Evolutionary conservation across 2,113 vertebrate genomes (phyloP).

Genomic region (Micronycteris hirsuta): DNA sequence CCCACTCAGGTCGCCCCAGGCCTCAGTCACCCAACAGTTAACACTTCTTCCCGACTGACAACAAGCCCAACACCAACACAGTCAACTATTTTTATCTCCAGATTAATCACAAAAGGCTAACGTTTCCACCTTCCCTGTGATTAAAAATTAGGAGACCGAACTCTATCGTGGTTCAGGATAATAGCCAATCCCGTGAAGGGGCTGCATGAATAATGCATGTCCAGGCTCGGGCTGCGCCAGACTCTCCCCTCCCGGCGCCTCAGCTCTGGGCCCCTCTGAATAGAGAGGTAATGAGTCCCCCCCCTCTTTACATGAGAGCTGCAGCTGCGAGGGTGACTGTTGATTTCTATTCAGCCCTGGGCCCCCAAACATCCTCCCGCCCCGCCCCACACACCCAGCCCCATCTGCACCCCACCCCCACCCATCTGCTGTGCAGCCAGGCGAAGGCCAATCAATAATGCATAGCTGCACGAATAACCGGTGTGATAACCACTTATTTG

Average conservation of each 20-base stretch:
- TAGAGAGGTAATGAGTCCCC: constrained; percentile 58
- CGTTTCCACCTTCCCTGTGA: constrained; percentile 69
- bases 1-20: not conserved
- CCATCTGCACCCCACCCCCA: constrained; percentile 50
- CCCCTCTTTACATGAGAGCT: constrained; percentile 70
- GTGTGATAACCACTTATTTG: constrained; percentile 80
- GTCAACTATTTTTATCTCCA: constrained; percentile 78
- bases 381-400: constrained; percentile 56
- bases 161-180: constrained; percentile 67
- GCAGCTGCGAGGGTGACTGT: constrained; percentile 81
- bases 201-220: constrained; percentile 80
- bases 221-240: constrained; percentile 27
- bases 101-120: constrained; percentile 77
- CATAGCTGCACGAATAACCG: constrained; percentile 81
- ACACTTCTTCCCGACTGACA: constrained; percentile 50
- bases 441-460: constrained; percentile 91
- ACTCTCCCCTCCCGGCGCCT: constrained; percentile 70
- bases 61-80: constrained; percentile 46
- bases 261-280: constrained; percentile 47
- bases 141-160: constrained; percentile 81
- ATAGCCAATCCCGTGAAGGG: constrained; percentile 67
- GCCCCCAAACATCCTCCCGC: constrained; percentile 44
- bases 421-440: constrained; percentile 85
- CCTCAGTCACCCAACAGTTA: constrained; percentile 39
- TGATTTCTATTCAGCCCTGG: constrained; percentile 83